Evolutionary conservation across 92 coral and sea anemone species (phyloP).

Genomic region (Umimayanthus chanpuru): DNA sequence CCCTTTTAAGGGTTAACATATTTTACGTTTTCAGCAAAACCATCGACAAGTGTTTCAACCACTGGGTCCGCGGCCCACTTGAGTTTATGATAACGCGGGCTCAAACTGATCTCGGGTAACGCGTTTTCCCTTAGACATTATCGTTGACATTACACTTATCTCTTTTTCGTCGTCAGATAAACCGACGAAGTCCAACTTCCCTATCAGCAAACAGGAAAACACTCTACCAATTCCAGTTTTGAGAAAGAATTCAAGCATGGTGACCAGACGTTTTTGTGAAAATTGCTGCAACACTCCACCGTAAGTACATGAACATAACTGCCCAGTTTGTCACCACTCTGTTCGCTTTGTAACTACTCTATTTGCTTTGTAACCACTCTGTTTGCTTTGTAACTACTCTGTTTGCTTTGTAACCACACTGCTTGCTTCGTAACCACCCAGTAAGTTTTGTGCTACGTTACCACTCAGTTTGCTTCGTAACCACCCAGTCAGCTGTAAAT

Average conservation of each 20-base stretch:
- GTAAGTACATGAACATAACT: not conserved
- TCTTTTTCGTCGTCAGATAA: not conserved
- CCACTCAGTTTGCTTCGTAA: no score
- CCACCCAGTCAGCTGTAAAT: no score
- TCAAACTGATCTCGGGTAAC: no score
- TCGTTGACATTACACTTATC: not conserved
- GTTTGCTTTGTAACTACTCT: not conserved
- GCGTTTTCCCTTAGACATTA: not conserved
- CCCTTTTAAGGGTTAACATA: not conserved
- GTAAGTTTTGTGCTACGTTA: not conserved
- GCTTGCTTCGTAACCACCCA: not conserved
- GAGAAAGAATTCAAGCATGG: not conserved
- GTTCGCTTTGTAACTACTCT: no score
- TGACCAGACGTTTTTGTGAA: constrained; percentile 1
- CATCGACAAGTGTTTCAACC: no score
- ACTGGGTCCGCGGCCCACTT: no score
- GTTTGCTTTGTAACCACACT: not conserved
- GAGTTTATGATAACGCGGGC: no score
- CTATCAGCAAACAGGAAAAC: not conserved
- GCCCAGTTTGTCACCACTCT: not conserved
- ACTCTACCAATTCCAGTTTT: not conserved
- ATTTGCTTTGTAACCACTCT: not conserved
- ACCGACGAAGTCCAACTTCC: not conserved
- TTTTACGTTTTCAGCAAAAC: no score
- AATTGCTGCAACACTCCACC: constrained; percentile 29